These are phyloP conservation scores for Eurosta solidaginis DNA, from an alignment of 1,140 invertebrate genomes.

Conservation along the genomic window DNA sequence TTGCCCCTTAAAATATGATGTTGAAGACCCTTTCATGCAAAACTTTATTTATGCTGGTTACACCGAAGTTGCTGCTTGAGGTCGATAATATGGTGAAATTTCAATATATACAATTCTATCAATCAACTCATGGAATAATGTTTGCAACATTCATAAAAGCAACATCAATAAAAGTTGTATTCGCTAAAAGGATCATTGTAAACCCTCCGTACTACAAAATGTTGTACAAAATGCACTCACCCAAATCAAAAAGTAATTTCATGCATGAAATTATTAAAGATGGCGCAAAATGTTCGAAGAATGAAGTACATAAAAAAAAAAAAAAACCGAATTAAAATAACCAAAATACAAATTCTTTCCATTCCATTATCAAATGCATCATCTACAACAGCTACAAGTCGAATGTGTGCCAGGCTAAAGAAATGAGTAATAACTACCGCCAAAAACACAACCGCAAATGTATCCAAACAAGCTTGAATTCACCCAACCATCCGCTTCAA, in stretches of 20 bases:
- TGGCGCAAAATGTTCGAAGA: background rate
- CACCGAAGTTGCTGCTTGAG: too few species aligned
- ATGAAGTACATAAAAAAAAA: background rate
- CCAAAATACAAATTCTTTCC: background rate
- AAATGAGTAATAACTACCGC: background rate
- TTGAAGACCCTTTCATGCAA: too few species aligned
- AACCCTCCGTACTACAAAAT: too few species aligned
- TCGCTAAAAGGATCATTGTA: too few species aligned
- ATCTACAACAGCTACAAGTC: conserved; percentile 12
- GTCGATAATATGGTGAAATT: too few species aligned
- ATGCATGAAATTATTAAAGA: conserved; percentile 23
- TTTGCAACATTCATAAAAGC: too few species aligned
- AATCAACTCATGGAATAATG: too few species aligned
- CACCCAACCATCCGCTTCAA: too few species aligned
- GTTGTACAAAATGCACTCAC: background rate
- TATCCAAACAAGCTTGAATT: background rate
- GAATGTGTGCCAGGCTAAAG: background rate
- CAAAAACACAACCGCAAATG: background rate
- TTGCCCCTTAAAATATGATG: too few species aligned
- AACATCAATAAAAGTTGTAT: too few species aligned
- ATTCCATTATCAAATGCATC: background rate
- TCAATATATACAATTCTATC: too few species aligned
- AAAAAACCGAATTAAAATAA: background rate
- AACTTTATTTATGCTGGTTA: too few species aligned
- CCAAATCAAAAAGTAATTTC: conserved; percentile 22